A percentile compares a stretch with the other conserved stretches of the same genome.
Conservation (phyloP, 2,888 invertebrate species). For the Pyrgus malvae region DNA sequence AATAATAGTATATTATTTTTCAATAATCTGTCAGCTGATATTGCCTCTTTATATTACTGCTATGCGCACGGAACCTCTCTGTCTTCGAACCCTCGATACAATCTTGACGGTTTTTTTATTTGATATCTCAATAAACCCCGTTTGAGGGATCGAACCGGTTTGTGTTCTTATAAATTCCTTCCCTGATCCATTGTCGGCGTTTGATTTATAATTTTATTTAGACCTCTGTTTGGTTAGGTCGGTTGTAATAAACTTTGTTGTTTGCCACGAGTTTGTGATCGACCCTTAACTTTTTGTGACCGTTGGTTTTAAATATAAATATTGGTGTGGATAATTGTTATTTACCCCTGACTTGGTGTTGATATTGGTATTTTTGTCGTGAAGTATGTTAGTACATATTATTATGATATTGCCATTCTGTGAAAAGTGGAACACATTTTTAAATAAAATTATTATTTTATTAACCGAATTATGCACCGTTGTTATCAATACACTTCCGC, state of each 20-base stretch:
- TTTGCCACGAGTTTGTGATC: slow-evolving; percentile 29
- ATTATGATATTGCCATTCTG: too few species aligned
- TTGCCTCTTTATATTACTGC: too few species aligned
- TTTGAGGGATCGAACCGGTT: slow-evolving; percentile 65
- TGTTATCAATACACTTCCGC: too few species aligned
- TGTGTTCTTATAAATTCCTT: slow-evolving; percentile 50
- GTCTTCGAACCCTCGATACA: background rate
- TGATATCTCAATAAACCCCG: slow-evolving; percentile 78
- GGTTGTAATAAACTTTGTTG: slow-evolving; percentile 57
- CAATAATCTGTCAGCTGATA: too few species aligned
- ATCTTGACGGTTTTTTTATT: slow-evolving; percentile 45
- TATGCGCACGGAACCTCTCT: background rate
- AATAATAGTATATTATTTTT: too few species aligned
- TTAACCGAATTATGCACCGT: too few species aligned
- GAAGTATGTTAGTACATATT: too few species aligned
- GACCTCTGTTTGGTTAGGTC: slow-evolving; percentile 58
- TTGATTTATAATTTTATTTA: slow-evolving; percentile 76
- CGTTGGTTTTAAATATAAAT: slow-evolving; percentile 14
- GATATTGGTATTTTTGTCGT: background rate
- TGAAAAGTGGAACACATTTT: too few species aligned
- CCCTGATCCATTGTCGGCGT: slow-evolving; percentile 51
- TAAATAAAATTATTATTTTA: too few species aligned
- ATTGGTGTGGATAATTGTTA: slow-evolving; percentile 18
- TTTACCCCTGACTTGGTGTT: background rate
- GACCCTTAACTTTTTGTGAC: slow-evolving; percentile 19